These are phyloP conservation scores for Atta colombica DNA, from an alignment of 1,140 invertebrate genomes.

Conservation along the genomic window DNA sequence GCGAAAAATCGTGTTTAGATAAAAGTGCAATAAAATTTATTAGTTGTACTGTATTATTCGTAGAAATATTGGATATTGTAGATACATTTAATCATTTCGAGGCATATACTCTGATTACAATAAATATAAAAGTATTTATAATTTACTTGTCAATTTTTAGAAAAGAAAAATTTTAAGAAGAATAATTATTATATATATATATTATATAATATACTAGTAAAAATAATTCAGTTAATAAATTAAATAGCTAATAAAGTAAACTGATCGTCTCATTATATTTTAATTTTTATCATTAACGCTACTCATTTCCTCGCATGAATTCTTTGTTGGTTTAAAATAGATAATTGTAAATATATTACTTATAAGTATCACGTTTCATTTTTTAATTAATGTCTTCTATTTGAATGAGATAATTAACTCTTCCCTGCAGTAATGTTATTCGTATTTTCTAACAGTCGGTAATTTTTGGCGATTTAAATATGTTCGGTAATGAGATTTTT, in stretches of 20 bases:
- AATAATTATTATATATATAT: neutral
- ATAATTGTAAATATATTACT: constrained; percentile 17
- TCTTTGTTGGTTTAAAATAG: neutral
- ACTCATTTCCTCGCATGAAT: neutral
- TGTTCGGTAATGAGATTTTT: constrained; percentile 53
- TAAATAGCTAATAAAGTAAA: neutral
- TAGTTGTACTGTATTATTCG: neutral
- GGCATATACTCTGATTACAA: neutral
- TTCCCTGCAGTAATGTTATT: constrained; percentile 18
- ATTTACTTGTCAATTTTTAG: neutral
- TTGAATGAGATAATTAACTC: constrained; percentile 38
- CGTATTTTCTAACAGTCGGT: constrained; percentile 27
- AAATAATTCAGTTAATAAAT: neutral
- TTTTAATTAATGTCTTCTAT: constrained; percentile 32
- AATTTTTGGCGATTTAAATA: constrained; percentile 58
- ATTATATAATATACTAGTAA: neutral
- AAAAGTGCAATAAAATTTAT: neutral
- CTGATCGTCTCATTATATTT: neutral
- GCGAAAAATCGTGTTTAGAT: neutral
- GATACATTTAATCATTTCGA: neutral
- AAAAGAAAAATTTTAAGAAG: neutral
- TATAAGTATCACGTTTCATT: constrained; percentile 22
- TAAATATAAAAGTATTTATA: neutral
- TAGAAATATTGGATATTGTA: neutral
- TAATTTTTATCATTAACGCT: constrained; percentile 2